Evolutionary conservation across 2,113 vertebrate species (phyloP).

Genomic region (Stigmatopora argus): DNA sequence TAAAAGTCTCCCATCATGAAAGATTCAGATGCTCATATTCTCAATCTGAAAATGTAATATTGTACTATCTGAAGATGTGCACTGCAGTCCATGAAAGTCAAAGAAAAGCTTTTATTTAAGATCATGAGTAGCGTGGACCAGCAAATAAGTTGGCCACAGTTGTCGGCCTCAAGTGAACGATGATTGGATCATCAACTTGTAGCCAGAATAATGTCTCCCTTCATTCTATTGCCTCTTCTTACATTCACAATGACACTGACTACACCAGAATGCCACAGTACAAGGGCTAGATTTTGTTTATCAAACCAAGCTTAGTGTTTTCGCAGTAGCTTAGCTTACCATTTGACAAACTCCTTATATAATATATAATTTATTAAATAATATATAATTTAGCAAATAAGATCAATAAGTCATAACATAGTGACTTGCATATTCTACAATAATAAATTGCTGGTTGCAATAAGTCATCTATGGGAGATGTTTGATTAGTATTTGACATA

Average conservation of each 20-base stretch:
- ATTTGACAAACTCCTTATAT: too few relatives aligned
- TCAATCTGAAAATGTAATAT: neutral
- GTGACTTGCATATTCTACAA: neutral
- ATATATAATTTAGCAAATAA: too few relatives aligned
- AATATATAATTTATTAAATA: too few relatives aligned
- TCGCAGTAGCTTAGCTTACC: neutral
- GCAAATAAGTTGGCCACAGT: neutral
- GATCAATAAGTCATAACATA: neutral
- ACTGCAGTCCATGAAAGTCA: neutral
- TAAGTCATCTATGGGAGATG: neutral
- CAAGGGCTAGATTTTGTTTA: neutral
- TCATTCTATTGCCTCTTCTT: neutral
- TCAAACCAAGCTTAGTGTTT: neutral
- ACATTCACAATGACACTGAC: neutral
- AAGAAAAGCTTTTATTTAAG: too few relatives aligned
- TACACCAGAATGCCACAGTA: neutral
- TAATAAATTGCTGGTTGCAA: neutral
- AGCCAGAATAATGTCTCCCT: neutral
- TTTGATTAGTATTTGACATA: neutral
- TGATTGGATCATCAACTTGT: neutral
- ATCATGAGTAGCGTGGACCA: neutral
- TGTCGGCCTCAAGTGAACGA: neutral
- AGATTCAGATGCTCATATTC: neutral
- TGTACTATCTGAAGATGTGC: neutral
- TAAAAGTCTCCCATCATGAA: neutral